Conservation (phyloP, 2,113 vertebrate species). For the Austrofundulus limnaeus region DNA sequence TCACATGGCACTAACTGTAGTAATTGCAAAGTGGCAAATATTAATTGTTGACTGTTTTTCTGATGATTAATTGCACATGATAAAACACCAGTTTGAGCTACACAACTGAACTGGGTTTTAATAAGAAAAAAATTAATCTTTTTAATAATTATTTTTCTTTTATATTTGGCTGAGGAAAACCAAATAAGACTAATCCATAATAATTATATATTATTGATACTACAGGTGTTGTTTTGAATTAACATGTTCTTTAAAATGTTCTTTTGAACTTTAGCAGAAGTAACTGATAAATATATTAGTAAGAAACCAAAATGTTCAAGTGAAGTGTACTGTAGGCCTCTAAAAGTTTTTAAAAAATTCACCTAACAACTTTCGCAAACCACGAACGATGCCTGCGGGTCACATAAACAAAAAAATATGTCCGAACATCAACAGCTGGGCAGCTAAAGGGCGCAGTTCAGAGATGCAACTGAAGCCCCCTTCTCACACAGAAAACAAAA, state of each 20-base stretch:
- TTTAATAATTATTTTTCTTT: background rate
- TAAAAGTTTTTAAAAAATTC: background rate
- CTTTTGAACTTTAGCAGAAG: no score
- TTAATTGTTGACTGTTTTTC: no score
- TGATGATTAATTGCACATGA: no score
- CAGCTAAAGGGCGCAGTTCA: conserved; percentile 20
- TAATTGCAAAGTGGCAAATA: no score
- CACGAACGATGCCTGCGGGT: conserved; percentile 30
- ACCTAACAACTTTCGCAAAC: background rate
- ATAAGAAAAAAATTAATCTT: no score
- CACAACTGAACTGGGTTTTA: background rate
- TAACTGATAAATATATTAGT: background rate
- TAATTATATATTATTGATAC: no score
- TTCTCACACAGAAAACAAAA: conserved; percentile 23
- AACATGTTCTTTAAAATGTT: no score
- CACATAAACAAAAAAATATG: conserved; percentile 14
- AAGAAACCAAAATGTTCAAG: background rate
- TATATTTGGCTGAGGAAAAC: background rate
- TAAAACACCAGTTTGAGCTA: no score
- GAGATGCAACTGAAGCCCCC: conserved; percentile 18
- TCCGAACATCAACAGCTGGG: conserved; percentile 24
- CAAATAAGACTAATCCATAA: background rate
- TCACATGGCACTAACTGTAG: no score
- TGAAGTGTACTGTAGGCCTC: background rate
- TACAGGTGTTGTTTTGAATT: no score